These are phyloP conservation scores for Dryobotodes eremita DNA, from an alignment of 2,888 invertebrate species.

Conservation along the genomic window DNA sequence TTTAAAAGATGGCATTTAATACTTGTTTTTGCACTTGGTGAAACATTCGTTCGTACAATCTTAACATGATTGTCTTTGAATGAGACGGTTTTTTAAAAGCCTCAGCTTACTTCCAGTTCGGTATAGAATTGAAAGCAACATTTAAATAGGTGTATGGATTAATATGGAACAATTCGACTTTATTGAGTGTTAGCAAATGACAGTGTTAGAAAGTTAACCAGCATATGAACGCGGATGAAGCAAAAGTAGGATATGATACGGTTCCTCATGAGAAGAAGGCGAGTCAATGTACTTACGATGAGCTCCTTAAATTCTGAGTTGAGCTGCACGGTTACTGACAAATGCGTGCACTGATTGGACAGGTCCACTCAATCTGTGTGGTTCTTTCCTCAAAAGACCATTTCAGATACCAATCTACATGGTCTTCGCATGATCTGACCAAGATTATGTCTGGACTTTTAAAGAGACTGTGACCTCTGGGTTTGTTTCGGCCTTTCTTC, in stretches of 20 bases:
- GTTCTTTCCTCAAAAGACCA: too few species aligned
- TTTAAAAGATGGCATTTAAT: neutral
- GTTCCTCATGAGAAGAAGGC: neutral
- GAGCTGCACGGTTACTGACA: too few species aligned
- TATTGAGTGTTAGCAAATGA: neutral
- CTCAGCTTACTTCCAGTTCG: neutral
- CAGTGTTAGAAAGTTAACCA: neutral
- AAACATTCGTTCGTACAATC: neutral
- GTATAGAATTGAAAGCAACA: neutral
- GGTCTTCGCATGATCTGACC: too few species aligned
- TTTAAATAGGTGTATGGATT: neutral
- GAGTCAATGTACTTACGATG: neutral
- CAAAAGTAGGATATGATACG: neutral
- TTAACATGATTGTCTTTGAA: neutral
- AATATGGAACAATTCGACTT: neutral
- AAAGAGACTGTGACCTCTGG: too few species aligned
- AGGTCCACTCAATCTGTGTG: too few species aligned
- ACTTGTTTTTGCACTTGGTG: neutral
- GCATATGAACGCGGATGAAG: neutral
- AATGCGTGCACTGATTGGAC: too few species aligned
- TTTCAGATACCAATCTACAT: too few species aligned
- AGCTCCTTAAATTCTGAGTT: too few species aligned
- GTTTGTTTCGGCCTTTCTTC: too few species aligned
- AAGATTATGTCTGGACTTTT: too few species aligned
- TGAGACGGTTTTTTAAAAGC: neutral